Evolutionary conservation across 2,113 vertebrate genomes (phyloP), one percentile per base, ranked within the genome.

Genomic region (Marmota monax): DNA sequence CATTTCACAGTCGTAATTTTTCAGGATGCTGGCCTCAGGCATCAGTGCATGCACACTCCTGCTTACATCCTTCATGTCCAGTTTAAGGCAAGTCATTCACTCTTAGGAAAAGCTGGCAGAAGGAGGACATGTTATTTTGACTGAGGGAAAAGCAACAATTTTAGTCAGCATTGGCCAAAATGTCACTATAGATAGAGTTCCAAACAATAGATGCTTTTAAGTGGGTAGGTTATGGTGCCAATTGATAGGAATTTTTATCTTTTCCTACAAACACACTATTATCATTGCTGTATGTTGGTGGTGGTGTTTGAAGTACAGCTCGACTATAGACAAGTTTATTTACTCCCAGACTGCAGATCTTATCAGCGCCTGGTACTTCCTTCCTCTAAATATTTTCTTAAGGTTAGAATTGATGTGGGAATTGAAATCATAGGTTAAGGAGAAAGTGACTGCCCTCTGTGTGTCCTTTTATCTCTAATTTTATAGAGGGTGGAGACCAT

Each of bases 391-490:
- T 87, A 42, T 27, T 96, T 37, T 84, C 18, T 89, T 79, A 80
- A 74, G 39, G 37, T 74, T 95, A 79, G 48, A 76, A 74, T 37
- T 48, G 53, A 69, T 65, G 6, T 61, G 7, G 20, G n/a, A 58
- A 14, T 76, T 58, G 85, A 48, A 17, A 90, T 58, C 5, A 4
- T 48, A 18, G 42, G 29, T 76, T 45, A 45, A 84, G 67, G 78
- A 76, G 16, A 67, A n/a, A 74, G n/a, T 73, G 32, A 85, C 63
- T 65, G 20, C 14, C 45, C 45, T 58, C 72, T 29, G 14, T 45
- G 4, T 88, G 29, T 88, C 53, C 79, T 95, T 88, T 79, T n/a
- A 67, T 92, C 65, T 88, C 86, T 94, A 58, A 88, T 84, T 94
- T 84, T 82, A 39, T n/a, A 23, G 10, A 90, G 18, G 53, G 3